Evolutionary conservation across 2,888 invertebrate genomes (phyloP).

Genomic region (Leptothorax acervorum): DNA sequence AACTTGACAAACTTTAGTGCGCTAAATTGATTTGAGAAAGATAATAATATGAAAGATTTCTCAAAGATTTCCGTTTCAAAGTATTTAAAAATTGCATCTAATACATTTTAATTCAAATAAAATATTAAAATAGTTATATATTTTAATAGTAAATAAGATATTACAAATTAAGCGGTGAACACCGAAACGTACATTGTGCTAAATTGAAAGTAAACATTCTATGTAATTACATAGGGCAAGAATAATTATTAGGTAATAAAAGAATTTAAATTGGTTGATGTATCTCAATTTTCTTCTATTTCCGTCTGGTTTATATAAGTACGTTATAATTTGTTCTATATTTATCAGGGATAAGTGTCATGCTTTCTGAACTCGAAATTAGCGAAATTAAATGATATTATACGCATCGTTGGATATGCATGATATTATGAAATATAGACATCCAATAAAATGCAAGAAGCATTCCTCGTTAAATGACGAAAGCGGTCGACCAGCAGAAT

Average conservation of each 20-base stretch:
- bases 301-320: not conserved
- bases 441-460: not conserved
- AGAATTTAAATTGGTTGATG: not conserved
- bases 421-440: conserved; percentile 11
- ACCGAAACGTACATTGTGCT: not conserved
- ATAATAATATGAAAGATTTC: not conserved
- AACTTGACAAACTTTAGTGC: not conserved
- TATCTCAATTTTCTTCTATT: not conserved
- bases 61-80: not conserved
- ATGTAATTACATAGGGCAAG: not conserved
- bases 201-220: not conserved
- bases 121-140: not conserved
- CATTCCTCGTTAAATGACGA: conserved; percentile 23
- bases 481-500: not conserved
- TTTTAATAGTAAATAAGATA: not conserved
- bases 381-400: not conserved
- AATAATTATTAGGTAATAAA: not conserved
- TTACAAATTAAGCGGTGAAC: not conserved
- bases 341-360: not conserved
- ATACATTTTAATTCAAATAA: not conserved
- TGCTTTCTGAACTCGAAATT: not conserved
- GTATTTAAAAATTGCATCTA: not conserved
- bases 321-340: not conserved
- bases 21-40: not conserved
- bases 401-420: not conserved